Evolutionary conservation across 2,113 vertebrate genomes (phyloP).

Genomic region (Brevimyrus niger): DNA sequence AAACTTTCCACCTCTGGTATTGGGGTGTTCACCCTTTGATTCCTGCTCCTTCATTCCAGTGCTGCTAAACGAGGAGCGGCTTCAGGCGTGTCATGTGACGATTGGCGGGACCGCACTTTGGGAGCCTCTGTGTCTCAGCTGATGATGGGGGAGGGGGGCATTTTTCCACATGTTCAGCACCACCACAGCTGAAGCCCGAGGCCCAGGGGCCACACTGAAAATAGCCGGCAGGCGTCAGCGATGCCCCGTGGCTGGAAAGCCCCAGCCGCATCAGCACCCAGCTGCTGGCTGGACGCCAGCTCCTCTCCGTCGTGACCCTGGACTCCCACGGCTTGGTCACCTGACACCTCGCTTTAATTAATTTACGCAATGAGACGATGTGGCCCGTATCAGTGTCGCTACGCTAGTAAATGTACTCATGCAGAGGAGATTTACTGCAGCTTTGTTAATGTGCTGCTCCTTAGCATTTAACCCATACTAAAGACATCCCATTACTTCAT

Average conservation of each 20-base stretch:
- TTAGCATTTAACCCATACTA: background rate
- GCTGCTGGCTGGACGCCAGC: background rate
- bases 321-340: background rate
- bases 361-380: background rate
- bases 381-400: background rate
- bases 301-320: background rate
- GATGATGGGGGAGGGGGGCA: background rate
- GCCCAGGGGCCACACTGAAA: background rate
- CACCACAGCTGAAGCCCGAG: background rate
- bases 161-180: slow-evolving; percentile 12
- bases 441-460: background rate
- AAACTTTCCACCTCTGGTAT: too few species aligned
- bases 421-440: background rate
- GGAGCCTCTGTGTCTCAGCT: background rate
- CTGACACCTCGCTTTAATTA: background rate
- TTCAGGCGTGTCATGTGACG: background rate
- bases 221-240: background rate
- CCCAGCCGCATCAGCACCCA: background rate
- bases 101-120: background rate
- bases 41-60: background rate
- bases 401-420: background rate
- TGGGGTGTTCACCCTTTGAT: background rate
- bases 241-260: background rate
- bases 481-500: background rate
- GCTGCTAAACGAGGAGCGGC: background rate